Evolutionary conservation across 2,113 vertebrate species (phyloP).

Genomic region (Lycocorax pyrrhopterus): DNA sequence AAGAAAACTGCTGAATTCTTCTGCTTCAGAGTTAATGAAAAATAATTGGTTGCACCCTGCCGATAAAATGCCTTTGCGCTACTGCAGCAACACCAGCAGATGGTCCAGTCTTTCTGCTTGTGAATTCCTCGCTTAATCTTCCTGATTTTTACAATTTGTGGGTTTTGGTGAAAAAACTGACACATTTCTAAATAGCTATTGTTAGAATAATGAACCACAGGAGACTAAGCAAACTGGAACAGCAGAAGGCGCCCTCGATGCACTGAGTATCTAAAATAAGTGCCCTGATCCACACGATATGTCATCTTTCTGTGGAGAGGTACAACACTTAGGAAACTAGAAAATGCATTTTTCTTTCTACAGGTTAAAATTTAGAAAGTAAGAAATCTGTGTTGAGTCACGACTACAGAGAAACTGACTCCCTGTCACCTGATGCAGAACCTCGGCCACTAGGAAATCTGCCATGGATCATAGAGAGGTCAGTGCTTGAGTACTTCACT

Average conservation of each 20-base stretch:
- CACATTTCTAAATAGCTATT: background rate
- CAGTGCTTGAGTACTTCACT: slow-evolving; percentile 44
- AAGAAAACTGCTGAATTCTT: slow-evolving; percentile 16
- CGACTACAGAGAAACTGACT: slow-evolving; percentile 38
- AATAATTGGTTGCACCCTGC: background rate
- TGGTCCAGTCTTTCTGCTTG: background rate
- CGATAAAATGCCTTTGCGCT: background rate
- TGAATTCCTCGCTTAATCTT: background rate
- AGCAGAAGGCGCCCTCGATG: background rate
- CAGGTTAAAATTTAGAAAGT: slow-evolving; percentile 55
- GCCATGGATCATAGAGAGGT: slow-evolving; percentile 46
- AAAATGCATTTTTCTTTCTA: slow-evolving; percentile 26
- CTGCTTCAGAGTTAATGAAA: background rate
- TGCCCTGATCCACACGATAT: background rate
- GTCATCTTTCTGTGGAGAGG: slow-evolving; percentile 30
- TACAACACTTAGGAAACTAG: slow-evolving; percentile 55
- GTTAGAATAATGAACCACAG: slow-evolving; percentile 16
- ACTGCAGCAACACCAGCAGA: background rate
- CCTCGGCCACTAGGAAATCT: slow-evolving; percentile 20
- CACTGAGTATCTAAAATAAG: slow-evolving; percentile 20
- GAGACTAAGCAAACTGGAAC: slow-evolving; percentile 33
- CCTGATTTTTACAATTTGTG: background rate
- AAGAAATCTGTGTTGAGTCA: slow-evolving; percentile 46
- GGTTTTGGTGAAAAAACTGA: background rate
- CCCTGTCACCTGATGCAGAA: slow-evolving; percentile 41